These are phyloP conservation scores for Tyria jacobaeae DNA, from an alignment of 2,888 invertebrate species.

Conservation along the genomic window DNA sequence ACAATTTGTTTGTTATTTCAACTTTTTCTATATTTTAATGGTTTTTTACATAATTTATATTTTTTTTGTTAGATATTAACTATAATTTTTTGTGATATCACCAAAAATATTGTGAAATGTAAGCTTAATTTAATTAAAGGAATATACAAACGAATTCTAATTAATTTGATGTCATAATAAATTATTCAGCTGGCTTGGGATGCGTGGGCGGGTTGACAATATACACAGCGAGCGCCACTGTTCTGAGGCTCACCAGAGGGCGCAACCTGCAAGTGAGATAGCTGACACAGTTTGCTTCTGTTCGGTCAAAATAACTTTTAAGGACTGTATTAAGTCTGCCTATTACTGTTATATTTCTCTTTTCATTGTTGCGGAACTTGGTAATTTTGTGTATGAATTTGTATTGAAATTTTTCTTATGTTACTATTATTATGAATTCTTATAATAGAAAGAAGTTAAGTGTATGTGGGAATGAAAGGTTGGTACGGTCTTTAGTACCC, in stretches of 20 bases:
- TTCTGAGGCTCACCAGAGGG: neutral
- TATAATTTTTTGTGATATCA: neutral
- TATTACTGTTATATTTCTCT: neutral
- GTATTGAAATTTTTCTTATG: neutral
- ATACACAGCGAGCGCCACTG: neutral
- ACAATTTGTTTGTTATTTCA: no score
- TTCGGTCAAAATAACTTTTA: neutral
- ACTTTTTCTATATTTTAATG: no score
- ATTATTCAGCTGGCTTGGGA: neutral
- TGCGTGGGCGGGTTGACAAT: constrained; percentile 3
- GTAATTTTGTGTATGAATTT: no score
- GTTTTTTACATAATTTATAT: no score
- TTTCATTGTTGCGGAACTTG: neutral
- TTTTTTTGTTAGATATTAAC: no score
- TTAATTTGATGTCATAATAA: constrained; percentile 5
- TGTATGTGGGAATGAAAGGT: no score
- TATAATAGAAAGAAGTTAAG: no score
- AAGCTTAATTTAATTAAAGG: neutral
- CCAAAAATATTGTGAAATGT: neutral
- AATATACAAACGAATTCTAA: neutral
- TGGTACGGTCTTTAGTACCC: no score
- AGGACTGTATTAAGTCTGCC: neutral
- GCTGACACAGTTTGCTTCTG: neutral
- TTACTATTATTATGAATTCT: no score
- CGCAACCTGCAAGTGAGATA: constrained; percentile 1